phyloP scores from a whole-genome alignment of 1,140 invertebrate species.

The Copidosoma floridanum region DNA sequence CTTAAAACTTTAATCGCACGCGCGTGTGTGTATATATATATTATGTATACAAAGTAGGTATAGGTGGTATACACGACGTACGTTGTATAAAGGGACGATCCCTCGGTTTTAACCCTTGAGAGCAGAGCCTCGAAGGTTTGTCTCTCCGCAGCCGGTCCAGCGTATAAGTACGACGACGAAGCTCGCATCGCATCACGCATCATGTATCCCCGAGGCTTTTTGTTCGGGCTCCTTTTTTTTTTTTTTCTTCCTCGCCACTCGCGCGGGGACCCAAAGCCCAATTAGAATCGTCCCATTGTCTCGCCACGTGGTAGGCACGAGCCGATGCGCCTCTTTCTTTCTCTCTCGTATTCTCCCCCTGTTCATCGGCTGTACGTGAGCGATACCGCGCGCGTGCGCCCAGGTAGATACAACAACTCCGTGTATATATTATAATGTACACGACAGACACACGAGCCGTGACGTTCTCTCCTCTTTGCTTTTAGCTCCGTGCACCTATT shows the following conservation, averaged over 20 bases:
- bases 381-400: not conserved
- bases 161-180: conserved; percentile 13
- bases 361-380: not conserved
- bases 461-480: no score
- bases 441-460: no score
- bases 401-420: no score
- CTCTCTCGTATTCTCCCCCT: conserved; percentile 2
- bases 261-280: conserved; percentile 36
- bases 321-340: conserved; percentile 29
- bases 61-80: no score
- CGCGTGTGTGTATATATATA: no score
- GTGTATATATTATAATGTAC: no score
- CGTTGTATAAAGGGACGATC: no score
- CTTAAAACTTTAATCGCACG: conserved; percentile 13
- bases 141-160: not conserved
- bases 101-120: conserved; percentile 35
- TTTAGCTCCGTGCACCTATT: no score
- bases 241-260: conserved; percentile 9
- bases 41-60: no score
- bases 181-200: no score
- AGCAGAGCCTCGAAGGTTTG: not conserved
- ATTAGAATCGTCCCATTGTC: conserved; percentile 52
- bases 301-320: conserved; percentile 49
- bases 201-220: conserved; percentile 27
- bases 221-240: conserved; percentile 14